phyloP scores from a whole-genome alignment of 2,888 invertebrate genomes.

The Lasioglossum villosulum region DNA sequence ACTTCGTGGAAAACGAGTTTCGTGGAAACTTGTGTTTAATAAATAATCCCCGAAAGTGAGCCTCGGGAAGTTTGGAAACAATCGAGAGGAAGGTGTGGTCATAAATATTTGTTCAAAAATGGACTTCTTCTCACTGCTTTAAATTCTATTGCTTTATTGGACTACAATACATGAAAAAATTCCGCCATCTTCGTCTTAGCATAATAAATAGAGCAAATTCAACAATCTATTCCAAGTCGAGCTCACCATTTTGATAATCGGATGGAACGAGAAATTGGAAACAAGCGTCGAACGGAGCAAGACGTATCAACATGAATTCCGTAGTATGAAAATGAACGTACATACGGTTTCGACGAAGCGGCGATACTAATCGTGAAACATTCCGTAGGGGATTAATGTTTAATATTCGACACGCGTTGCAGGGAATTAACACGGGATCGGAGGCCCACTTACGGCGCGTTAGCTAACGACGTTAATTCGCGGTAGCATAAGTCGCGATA shows the following conservation, averaged over 20 bases:
- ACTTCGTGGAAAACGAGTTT: neutral
- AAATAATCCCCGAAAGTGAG: conserved; percentile 25
- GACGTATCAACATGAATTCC: neutral
- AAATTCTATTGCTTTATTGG: neutral
- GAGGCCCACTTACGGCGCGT: conserved; percentile 59
- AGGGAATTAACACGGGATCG: conserved; percentile 63
- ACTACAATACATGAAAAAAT: too few relatives aligned
- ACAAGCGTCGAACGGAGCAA: neutral
- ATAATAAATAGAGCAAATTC: too few relatives aligned
- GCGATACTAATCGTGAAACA: neutral
- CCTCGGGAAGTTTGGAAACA: neutral
- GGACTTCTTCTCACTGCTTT: neutral
- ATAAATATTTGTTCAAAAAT: neutral
- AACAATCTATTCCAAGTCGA: neutral
- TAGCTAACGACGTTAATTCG: conserved; percentile 67
- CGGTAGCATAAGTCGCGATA: conserved; percentile 44
- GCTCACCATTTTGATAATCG: neutral
- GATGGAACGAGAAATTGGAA: neutral
- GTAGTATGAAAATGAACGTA: neutral
- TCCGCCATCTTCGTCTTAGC: too few relatives aligned
- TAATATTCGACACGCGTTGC: conserved; percentile 41
- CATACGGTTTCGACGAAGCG: neutral
- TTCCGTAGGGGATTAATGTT: neutral
- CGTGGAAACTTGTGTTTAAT: neutral
- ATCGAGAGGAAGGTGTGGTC: neutral